Conservation (phyloP, 2,113 vertebrate genomes). For the Cricetomys ansorgei region DNA sequence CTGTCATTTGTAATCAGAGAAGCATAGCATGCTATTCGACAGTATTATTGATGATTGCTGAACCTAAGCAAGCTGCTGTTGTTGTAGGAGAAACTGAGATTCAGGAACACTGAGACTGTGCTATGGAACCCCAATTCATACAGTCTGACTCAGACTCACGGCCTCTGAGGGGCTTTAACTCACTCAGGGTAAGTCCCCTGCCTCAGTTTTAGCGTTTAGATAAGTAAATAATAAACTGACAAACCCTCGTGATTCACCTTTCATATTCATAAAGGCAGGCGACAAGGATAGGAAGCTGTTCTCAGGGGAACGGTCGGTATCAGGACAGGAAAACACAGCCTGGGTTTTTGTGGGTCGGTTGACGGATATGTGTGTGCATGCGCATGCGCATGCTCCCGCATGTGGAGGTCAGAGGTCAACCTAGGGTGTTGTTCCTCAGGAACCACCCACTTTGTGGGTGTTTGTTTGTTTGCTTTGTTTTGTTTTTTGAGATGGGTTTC, state of each 20-base stretch:
- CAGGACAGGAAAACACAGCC: constrained; percentile 4
- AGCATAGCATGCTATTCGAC: not conserved
- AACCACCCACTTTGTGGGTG: not conserved
- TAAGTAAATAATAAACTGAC: not conserved
- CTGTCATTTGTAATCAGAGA: not conserved
- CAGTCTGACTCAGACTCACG: not conserved
- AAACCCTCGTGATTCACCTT: not conserved
- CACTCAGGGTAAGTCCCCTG: not conserved
- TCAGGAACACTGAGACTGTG: not conserved
- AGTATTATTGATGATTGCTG: not conserved
- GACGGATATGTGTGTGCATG: not conserved
- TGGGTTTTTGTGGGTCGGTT: too few species aligned
- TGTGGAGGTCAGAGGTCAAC: not conserved
- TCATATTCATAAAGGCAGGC: not conserved
- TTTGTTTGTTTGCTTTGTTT: not conserved
- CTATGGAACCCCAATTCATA: not conserved
- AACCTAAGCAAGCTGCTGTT: not conserved
- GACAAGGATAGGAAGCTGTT: not conserved
- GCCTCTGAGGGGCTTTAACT: not conserved
- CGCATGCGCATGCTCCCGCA: not conserved
- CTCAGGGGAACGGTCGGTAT: not conserved
- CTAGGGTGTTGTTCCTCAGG: not conserved
- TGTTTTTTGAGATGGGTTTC: not conserved
- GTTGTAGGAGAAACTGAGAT: not conserved
- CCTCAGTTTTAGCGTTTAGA: not conserved